Evolutionary conservation across 2,888 invertebrate genomes (phyloP).

Genomic region (Eupithecia insigniata): DNA sequence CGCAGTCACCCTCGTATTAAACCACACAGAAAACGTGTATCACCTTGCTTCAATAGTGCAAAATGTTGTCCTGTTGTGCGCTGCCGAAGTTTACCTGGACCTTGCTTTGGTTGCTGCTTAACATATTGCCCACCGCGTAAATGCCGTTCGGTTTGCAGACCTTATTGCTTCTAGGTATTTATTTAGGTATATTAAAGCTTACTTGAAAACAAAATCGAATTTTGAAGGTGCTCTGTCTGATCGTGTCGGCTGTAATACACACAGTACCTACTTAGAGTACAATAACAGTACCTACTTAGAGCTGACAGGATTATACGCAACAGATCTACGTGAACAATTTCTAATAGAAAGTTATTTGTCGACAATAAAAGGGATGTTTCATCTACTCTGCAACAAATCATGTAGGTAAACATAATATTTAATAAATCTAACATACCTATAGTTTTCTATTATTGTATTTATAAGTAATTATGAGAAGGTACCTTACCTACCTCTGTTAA

Average conservation of each 20-base stretch:
- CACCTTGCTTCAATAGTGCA: conserved; percentile 71
- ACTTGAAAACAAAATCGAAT: conserved; percentile 30
- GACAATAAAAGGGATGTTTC: background rate
- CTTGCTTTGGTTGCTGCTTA: conserved; percentile 56
- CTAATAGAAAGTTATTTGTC: background rate
- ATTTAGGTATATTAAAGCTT: conserved; percentile 51
- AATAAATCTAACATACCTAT: background rate
- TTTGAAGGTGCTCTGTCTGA: background rate
- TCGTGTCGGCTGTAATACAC: background rate
- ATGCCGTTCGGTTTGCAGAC: conserved; percentile 49
- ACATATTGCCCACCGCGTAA: conserved; percentile 55
- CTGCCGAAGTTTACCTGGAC: conserved; percentile 66
- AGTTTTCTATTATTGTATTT: background rate
- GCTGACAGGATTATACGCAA: background rate
- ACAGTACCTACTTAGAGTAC: background rate
- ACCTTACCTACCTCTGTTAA: too few species aligned
- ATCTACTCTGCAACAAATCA: background rate
- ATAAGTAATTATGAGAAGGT: background rate
- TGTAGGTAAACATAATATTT: background rate
- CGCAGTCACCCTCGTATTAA: conserved; percentile 67
- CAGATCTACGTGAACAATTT: background rate
- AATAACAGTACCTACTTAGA: background rate
- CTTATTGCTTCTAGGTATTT: conserved; percentile 14
- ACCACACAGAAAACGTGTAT: conserved; percentile 61
- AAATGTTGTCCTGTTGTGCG: conserved; percentile 64